Percentiles rank a stretch among this genome's conserved stretches.
Conservation (phyloP, 2,113 vertebrate species). For the Hydrolagus affinis region DNA sequence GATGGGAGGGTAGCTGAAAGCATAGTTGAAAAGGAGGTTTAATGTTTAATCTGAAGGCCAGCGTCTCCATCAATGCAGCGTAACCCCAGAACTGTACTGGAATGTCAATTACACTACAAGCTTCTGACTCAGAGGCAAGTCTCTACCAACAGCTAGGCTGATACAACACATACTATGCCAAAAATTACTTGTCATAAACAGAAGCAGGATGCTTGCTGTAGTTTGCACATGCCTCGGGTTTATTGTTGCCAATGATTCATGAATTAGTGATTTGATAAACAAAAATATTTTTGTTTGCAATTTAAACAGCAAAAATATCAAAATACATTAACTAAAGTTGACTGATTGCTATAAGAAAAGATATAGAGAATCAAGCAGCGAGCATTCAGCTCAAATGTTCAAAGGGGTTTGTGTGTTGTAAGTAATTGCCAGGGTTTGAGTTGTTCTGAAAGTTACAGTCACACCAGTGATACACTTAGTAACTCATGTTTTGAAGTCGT, state of each 20-base stretch:
- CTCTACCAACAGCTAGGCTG: no score
- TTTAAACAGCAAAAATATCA: neutral
- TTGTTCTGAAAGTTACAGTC: neutral
- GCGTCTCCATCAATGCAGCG: no score
- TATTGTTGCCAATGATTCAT: neutral
- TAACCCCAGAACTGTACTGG: no score
- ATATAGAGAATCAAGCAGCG: neutral
- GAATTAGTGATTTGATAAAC: neutral
- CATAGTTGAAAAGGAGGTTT: no score
- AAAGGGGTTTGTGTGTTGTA: neutral
- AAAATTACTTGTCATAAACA: neutral
- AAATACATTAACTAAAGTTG: neutral
- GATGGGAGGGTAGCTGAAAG: no score
- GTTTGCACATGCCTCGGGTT: neutral
- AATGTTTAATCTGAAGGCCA: no score
- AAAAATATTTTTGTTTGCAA: neutral
- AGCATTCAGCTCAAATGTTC: neutral
- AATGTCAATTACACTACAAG: no score
- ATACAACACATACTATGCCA: neutral
- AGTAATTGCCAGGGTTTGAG: no score
- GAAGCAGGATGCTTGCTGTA: neutral
- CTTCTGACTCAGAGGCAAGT: no score
- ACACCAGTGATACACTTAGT: neutral
- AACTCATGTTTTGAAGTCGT: neutral
- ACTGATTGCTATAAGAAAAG: neutral